Evolutionary conservation across 2,113 vertebrate species (phyloP).

Genomic region (Cygnus atratus): DNA sequence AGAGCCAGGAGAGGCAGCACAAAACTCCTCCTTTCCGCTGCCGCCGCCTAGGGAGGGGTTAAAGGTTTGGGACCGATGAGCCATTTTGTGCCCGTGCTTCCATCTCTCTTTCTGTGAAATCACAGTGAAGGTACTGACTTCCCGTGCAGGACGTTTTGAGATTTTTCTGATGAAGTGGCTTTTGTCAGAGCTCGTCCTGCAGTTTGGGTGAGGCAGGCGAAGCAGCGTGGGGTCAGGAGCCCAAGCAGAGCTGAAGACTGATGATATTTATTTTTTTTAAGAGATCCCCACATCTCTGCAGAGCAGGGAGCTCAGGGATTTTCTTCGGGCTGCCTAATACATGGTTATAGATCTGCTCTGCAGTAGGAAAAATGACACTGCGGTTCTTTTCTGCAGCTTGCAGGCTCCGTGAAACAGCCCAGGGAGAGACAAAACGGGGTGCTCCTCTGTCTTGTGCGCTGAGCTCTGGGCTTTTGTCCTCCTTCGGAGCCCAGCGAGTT

Average conservation of each 20-base stretch:
- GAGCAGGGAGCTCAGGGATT: background rate
- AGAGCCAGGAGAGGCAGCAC: background rate
- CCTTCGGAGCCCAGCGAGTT: no score
- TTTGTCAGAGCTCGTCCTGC: background rate
- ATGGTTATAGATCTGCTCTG: background rate
- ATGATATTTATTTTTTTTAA: no score
- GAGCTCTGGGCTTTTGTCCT: background rate
- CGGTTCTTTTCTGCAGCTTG: background rate
- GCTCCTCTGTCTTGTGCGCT: background rate
- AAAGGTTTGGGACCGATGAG: background rate
- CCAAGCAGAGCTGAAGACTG: background rate
- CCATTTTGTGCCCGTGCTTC: conserved; percentile 7
- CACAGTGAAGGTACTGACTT: background rate
- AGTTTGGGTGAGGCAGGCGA: background rate
- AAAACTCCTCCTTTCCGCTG: background rate
- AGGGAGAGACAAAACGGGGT: background rate
- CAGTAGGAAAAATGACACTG: background rate
- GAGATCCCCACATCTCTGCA: background rate
- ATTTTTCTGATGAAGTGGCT: background rate
- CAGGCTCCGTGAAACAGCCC: background rate
- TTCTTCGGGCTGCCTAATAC: background rate
- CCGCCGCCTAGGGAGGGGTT: background rate
- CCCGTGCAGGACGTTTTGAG: background rate
- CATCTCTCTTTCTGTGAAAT: background rate
- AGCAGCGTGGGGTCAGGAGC: background rate